phyloP scores from a whole-genome alignment of 2,888 invertebrate species.

The Dorcus hopei region DNA sequence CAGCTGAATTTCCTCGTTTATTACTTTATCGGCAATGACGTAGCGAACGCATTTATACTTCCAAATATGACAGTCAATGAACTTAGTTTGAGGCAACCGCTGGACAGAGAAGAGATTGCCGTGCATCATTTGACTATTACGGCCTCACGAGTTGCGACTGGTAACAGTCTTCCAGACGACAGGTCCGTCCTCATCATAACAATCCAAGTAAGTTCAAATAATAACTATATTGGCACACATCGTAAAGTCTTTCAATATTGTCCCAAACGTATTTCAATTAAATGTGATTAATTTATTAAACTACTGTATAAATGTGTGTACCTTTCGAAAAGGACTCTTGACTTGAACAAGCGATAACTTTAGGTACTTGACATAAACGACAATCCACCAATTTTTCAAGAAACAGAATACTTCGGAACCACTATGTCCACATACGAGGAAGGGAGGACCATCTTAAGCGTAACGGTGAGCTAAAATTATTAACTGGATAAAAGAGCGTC shows the following conservation, averaged over 20 bases:
- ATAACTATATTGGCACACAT: no score
- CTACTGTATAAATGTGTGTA: neutral
- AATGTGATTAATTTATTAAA: neutral
- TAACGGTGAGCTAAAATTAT: conserved; percentile 6
- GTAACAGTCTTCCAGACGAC: conserved; percentile 37
- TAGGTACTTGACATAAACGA: conserved; percentile 54
- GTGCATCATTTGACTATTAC: conserved; percentile 50
- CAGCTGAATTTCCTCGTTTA: conserved; percentile 11
- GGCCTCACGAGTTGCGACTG: conserved; percentile 49
- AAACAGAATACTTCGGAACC: conserved; percentile 43
- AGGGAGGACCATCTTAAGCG: conserved; percentile 1
- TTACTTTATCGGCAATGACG: conserved; percentile 12
- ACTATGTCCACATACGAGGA: conserved; percentile 43
- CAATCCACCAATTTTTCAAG: conserved; percentile 54
- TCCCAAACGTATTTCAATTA: no score
- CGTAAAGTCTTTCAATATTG: no score
- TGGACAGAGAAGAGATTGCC: conserved; percentile 50
- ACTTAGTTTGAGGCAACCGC: conserved; percentile 30
- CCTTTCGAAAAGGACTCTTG: no score
- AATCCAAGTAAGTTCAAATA: conserved; percentile 44
- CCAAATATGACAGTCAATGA: conserved; percentile 17
- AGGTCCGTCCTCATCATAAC: conserved; percentile 48
- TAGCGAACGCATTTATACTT: conserved; percentile 1
- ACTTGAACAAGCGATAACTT: no score
- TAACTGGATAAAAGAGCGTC: no score